Percentiles rank a stretch among this genome's conserved stretches.
Conservation (phyloP, 2,888 invertebrate species). For the Dasypogon diadema region DNA sequence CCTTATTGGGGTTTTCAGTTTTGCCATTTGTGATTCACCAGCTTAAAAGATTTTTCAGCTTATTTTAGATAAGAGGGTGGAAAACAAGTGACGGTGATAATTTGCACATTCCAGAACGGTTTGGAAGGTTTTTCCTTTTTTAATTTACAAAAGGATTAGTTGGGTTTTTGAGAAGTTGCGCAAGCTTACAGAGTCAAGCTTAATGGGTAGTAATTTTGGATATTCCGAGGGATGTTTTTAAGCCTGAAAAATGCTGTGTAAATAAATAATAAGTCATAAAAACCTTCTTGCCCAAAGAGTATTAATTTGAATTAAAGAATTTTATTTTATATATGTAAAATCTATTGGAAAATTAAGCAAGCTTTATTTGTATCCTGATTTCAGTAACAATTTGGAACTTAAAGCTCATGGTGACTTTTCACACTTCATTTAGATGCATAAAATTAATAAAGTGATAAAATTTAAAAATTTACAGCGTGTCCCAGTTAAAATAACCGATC, state of each 20-base stretch:
- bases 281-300: too few species aligned
- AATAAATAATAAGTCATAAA: constrained; percentile 43
- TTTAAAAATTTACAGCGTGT: too few species aligned
- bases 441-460: too few species aligned
- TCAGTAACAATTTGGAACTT: too few species aligned
- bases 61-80: constrained; percentile 34
- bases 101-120: constrained; percentile 15
- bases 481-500: too few species aligned
- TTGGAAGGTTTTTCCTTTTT: constrained; percentile 18
- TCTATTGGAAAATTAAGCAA: too few species aligned
- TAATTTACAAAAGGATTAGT: constrained; percentile 68
- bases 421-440: too few species aligned
- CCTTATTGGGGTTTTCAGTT: not conserved
- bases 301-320: too few species aligned
- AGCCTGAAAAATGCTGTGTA: constrained; percentile 23
- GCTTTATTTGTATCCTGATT: too few species aligned
- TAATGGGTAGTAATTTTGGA: constrained; percentile 23
- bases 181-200: constrained; percentile 28
- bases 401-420: too few species aligned
- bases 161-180: constrained; percentile 60
- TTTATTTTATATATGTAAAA: too few species aligned
- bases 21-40: not conserved
- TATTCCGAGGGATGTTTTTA: constrained; percentile 16
- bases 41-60: constrained; percentile 24
- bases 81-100: constrained; percentile 36